These are phyloP conservation scores for Dasyprocta punctata DNA, from an alignment of 2,113 vertebrate genomes.

Conservation along the genomic window DNA sequence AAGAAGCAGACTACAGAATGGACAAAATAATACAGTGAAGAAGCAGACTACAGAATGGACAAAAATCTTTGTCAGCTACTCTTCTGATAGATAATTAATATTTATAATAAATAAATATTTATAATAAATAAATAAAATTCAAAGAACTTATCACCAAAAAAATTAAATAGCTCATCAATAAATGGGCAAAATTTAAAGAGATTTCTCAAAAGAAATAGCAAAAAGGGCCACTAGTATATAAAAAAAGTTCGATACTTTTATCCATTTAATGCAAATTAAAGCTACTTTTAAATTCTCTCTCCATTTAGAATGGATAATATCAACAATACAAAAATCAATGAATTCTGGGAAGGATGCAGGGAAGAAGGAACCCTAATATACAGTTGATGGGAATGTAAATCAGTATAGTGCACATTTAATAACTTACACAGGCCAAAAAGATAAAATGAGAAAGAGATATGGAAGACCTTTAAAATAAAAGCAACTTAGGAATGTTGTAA, in stretches of 20 bases:
- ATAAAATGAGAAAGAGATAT: background rate
- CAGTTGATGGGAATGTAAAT: background rate
- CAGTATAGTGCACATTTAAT: background rate
- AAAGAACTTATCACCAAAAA: background rate
- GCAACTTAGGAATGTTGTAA: background rate
- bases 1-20: background rate
- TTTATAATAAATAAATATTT: too few relatives aligned
- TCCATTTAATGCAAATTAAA: background rate
- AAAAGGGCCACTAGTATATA: background rate
- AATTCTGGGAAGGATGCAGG: background rate
- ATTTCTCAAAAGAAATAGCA: background rate
- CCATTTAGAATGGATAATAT: background rate
- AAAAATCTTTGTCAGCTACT: background rate
- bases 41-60: background rate
- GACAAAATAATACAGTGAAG: background rate
- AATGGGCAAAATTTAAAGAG: background rate
- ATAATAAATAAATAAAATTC: background rate
- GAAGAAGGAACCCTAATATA: background rate
- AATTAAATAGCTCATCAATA: background rate
- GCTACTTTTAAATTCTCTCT: background rate
- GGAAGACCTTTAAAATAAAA: background rate
- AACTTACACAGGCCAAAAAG: background rate
- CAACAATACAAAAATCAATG: background rate
- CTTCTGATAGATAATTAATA: background rate
- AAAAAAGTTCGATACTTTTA: background rate